Percentiles rank a stretch among this genome's conserved stretches.
phyloP scores from a whole-genome alignment of 2,797 vertebrate genomes.

The Channa striata region DNA sequence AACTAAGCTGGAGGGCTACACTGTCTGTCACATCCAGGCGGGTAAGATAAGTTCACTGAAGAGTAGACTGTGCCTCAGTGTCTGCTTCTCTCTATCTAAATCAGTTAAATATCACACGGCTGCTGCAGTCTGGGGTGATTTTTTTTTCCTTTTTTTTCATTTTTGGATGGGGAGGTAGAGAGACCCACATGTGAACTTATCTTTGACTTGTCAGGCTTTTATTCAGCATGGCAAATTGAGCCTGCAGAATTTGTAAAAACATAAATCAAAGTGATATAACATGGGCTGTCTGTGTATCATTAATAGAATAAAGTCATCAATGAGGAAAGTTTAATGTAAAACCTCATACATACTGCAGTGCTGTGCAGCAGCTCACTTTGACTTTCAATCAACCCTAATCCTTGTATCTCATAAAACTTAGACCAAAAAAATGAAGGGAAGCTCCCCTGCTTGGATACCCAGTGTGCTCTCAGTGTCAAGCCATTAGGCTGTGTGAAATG shows the following conservation, averaged over 20 bases:
- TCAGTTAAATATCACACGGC: slow-evolving; percentile 79
- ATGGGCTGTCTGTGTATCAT: slow-evolving; percentile 39
- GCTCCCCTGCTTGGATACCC: slow-evolving; percentile 78
- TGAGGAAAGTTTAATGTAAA: slow-evolving; percentile 47
- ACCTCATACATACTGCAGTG: slow-evolving; percentile 25
- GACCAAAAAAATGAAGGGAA: slow-evolving; percentile 71
- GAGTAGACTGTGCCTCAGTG: slow-evolving; percentile 64
- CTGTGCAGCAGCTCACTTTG: slow-evolving; percentile 53
- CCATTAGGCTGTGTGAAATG: slow-evolving; percentile 90
- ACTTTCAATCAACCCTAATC: slow-evolving; percentile 80
- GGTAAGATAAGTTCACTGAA: slow-evolving; percentile 81
- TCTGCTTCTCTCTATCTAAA: slow-evolving; percentile 72
- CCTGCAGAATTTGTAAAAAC: slow-evolving; percentile 42
- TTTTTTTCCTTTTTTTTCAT: slow-evolving; percentile 36
- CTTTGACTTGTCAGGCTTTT: slow-evolving; percentile 64
- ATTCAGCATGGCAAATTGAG: slow-evolving; percentile 47
- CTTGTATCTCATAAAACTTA: slow-evolving; percentile 77
- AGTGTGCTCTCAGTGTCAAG: slow-evolving; percentile 86
- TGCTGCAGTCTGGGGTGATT: slow-evolving; percentile 39
- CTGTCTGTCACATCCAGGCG: slow-evolving; percentile 81
- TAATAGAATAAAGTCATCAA: slow-evolving; percentile 63
- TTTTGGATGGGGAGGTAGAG: slow-evolving; percentile 22
- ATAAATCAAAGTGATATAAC: slow-evolving; percentile 32
- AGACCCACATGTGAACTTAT: slow-evolving; percentile 63
- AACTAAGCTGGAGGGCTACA: slow-evolving; percentile 82